Percentiles rank a stretch among this genome's conserved stretches.
phyloP scores from a whole-genome alignment of 2,888 invertebrate species.

The Drosophila vallismaia region DNA sequence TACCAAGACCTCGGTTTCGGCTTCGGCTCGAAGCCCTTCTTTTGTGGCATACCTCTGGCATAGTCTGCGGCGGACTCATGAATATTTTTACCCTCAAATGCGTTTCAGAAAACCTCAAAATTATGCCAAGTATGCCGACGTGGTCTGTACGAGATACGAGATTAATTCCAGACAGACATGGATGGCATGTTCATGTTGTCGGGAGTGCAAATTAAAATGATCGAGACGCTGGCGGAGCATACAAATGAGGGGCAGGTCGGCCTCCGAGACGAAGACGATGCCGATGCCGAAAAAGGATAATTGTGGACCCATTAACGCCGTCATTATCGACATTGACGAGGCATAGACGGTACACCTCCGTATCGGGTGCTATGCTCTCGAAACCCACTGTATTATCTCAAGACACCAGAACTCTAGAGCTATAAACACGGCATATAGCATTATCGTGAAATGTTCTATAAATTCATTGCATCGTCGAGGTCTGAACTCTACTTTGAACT shows the following conservation, averaged over 20 bases:
- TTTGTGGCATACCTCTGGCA: background rate
- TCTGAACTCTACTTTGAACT: slow-evolving; percentile 24
- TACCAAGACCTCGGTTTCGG: slow-evolving; percentile 6
- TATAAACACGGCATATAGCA: background rate
- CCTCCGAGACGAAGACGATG: background rate
- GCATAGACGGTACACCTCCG: background rate
- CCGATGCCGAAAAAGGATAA: slow-evolving; percentile 20
- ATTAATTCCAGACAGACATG: slow-evolving; percentile 29
- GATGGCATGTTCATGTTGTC: slow-evolving; percentile 13
- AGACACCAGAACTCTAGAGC: background rate
- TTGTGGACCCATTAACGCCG: slow-evolving; percentile 55
- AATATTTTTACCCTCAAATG: slow-evolving; percentile 31
- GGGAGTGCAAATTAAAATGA: slow-evolving; percentile 22
- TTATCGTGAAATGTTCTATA: slow-evolving; percentile 27
- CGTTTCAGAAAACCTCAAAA: slow-evolving; percentile 27
- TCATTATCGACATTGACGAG: slow-evolving; percentile 56
- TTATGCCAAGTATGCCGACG: slow-evolving; percentile 37
- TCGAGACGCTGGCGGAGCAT: slow-evolving; percentile 40
- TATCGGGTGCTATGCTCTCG: background rate
- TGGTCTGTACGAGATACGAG: background rate
- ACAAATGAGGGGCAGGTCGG: slow-evolving; percentile 53
- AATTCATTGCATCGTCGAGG: slow-evolving; percentile 17
- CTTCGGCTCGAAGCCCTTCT: slow-evolving; percentile 28
- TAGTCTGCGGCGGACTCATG: slow-evolving; percentile 15
- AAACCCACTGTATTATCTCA: slow-evolving; percentile 26